Conservation (phyloP, 2,797 vertebrate species). For the Cuculus canorus region DNA sequence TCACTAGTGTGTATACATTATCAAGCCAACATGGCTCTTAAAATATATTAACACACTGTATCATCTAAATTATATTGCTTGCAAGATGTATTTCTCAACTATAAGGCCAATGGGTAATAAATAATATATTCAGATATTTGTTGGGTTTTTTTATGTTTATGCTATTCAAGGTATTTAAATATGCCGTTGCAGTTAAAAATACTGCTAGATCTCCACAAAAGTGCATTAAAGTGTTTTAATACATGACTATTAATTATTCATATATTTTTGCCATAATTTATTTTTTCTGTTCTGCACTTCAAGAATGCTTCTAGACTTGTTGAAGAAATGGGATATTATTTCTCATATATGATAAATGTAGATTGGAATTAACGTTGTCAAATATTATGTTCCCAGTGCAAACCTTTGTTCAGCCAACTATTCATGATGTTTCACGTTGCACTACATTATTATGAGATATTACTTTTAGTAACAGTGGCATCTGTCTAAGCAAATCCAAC, state of each 20-base stretch:
- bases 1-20: not conserved
- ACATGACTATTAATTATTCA: not conserved
- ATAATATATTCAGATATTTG: not conserved
- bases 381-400: not conserved
- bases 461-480: not conserved
- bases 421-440: not conserved
- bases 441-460: not conserved
- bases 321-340: not conserved
- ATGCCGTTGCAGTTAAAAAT: not conserved
- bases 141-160: not conserved
- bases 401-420: not conserved
- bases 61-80: not conserved
- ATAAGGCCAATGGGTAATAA: not conserved
- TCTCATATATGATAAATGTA: not conserved
- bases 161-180: not conserved
- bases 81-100: not conserved
- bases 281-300: not conserved
- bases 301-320: not conserved
- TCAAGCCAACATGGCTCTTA: not conserved
- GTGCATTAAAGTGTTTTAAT: not conserved
- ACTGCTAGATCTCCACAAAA: not conserved
- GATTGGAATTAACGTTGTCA: not conserved
- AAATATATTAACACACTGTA: not conserved
- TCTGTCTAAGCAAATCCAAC: not conserved
- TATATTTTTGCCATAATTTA: not conserved